Percentiles rank a stretch among this genome's conserved stretches.
Conservation (phyloP, 2,113 vertebrate species). For the Neofelis nebulosa region DNA sequence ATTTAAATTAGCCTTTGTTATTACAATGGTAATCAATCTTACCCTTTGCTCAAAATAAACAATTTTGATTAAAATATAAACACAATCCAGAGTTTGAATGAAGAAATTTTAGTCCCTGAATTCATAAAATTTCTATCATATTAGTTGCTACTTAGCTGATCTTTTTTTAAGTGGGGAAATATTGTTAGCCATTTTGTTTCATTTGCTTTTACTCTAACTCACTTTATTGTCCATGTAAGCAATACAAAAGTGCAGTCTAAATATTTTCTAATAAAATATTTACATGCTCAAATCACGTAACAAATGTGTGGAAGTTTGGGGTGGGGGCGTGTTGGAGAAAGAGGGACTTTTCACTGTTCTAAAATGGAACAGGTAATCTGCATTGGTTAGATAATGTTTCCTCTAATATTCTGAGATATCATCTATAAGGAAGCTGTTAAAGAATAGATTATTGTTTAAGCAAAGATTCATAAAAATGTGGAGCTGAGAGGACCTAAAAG, state of each 20-base stretch:
- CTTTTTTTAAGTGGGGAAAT: neutral
- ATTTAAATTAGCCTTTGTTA: neutral
- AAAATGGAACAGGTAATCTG: neutral
- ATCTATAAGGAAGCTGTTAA: neutral
- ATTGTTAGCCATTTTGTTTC: neutral
- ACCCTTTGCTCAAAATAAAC: neutral
- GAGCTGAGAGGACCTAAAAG: neutral
- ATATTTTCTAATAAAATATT: neutral
- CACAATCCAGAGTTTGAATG: neutral
- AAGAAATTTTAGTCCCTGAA: neutral
- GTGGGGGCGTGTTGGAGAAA: neutral
- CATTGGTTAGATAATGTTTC: neutral
- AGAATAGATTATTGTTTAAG: neutral
- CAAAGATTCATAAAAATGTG: neutral
- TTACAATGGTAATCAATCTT: neutral
- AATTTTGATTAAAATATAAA: constrained; percentile 35
- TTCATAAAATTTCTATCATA: constrained; percentile 14
- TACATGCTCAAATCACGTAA: neutral
- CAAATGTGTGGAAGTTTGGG: neutral
- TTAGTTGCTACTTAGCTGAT: neutral
- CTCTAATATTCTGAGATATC: neutral
- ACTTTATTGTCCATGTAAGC: neutral
- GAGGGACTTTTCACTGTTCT: neutral
- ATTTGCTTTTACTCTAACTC: neutral
- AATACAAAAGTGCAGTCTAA: neutral